Base-by-base conservation (phyloP, 2,888 invertebrate genomes). In the Trisateles emortualis region DNA sequence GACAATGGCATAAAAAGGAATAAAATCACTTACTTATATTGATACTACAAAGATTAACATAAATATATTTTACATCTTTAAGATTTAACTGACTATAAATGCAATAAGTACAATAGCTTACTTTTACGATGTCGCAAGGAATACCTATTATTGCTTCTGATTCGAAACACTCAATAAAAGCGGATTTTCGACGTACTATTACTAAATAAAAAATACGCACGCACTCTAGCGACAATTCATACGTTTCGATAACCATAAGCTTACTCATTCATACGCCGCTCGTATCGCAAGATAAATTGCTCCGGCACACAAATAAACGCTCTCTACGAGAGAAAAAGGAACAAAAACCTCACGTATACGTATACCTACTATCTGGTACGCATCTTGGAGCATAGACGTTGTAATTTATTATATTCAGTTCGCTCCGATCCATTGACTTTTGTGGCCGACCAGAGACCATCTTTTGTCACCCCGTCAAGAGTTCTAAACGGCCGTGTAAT, bases 331-430 rank as follows among this genome's bases (percentile, higher is more conserved):
- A 83, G 79, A 80, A 84, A 84, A 83, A 78, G 76, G 82, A 87
- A 64, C 66, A 69, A 88, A 85, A 88, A 84, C 83, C 76, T 79
- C 73, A 76, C 78, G 69, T 82, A 76, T 74, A 79, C 65, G 13
- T 55, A 52, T 54, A 64, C 59, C 43, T 53, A 70, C 70, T 79
- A 80, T 81, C 80, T 81, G 76, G 76, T 74, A 79, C 79, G 78
- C 77, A 84, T 87, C 85, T 83, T 79, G 76, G 72, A 77, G 76
- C 83, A 84, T 85, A 83, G 83, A 74, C 81, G 81, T 78, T 76
- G 87, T 89, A 86, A 92, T 92, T 92, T 92, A 91, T 92, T 91
- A 90, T 88, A 87, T 88, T 86, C 87, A 81, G 84, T 81, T 82
- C 80, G 84, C 82, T 84, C 77, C 87, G 83, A 88, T 84, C 87